Evolutionary conservation across 2,888 invertebrate genomes (phyloP), one percentile per base, ranked within the genome.

Genomic region (Parascotia fuliginaria): DNA sequence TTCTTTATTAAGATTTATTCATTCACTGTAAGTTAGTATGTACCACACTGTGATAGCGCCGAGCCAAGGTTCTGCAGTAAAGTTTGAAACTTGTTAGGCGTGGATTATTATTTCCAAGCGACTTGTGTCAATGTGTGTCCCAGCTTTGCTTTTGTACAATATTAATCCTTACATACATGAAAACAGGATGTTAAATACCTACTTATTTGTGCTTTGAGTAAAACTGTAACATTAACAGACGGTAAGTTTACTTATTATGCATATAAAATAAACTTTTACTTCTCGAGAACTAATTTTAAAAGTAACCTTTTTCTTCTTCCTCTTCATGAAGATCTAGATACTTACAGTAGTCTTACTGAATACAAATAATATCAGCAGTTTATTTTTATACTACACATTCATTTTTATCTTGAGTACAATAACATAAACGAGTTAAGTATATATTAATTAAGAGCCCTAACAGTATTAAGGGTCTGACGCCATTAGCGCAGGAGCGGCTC

Each of bases 381-480:
- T 32, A 13, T 24, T 52, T 42, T 34, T 32, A 9, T 15, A 15
- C 19, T 16, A 38, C n/a, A 13, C 15, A 51, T 42, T 37, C 15
- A 32, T 36, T 51, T 50, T 44, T 46, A 52, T 33, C 13, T 45
- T 36, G 2, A 11, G 43, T 46, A 38, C 49, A 44, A 54, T 55
- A 43, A 53, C 47, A 51, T 44, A 54, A 55, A 58, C 47, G 55
- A 65, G 65, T 70, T 67, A 67, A 70, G 67, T 68, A 24, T 64
- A 68, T 71, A 75, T 80, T 81, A 79, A 82, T 82, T 80, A 80
- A 75, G 78, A 76, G 68, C 63, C 65, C 73, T 74, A 77, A 79
- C 71, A 70, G 68, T 71, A 76, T 77, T 77, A 77, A 45, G 62
- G 68, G 73, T 59, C 65, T 75, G 67, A 66, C 58, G 68, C 75